phyloP scores from a whole-genome alignment of 2,888 invertebrate genomes.

The Lacanobia wlatinum region DNA sequence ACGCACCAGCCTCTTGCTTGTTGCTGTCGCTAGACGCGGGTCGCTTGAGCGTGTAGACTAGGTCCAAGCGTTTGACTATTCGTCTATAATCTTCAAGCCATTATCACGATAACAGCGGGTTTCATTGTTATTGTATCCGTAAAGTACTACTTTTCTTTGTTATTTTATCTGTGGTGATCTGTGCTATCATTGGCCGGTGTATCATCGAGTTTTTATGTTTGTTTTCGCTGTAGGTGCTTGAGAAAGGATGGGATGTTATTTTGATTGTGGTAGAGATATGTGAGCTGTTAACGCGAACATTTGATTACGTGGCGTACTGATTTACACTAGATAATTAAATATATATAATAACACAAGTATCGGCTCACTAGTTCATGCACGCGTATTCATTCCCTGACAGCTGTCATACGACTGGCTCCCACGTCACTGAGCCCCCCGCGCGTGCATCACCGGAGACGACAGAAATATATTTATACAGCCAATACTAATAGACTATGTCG shows the following conservation, averaged over 20 bases:
- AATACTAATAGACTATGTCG: too few relatives aligned
- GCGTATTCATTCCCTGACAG: too few relatives aligned
- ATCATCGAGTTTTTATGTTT: conserved; percentile 44
- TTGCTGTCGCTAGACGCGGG: not conserved
- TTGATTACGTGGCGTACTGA: conserved; percentile 1
- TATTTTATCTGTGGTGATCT: conserved; percentile 50
- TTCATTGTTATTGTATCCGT: conserved; percentile 40
- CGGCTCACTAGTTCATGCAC: too few relatives aligned
- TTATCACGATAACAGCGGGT: conserved; percentile 47
- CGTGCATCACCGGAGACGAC: too few relatives aligned
- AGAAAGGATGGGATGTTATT: conserved; percentile 25
- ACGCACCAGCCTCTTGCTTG: not conserved
- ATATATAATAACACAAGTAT: too few relatives aligned
- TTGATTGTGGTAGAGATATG: conserved; percentile 17
- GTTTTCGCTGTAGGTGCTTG: conserved; percentile 20
- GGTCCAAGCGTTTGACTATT: not conserved
- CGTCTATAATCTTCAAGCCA: conserved; percentile 33
- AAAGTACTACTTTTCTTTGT: conserved; percentile 37
- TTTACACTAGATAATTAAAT: too few relatives aligned
- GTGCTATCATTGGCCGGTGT: conserved; percentile 34
- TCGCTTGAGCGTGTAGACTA: not conserved
- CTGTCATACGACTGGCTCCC: too few relatives aligned
- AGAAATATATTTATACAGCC: too few relatives aligned
- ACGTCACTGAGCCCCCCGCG: too few relatives aligned
- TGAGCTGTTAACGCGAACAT: not conserved